Evolutionary conservation across 2,888 invertebrate species (phyloP), one percentile per base, ranked within the genome.

Genomic region (Rhogogaster chlorosoma): DNA sequence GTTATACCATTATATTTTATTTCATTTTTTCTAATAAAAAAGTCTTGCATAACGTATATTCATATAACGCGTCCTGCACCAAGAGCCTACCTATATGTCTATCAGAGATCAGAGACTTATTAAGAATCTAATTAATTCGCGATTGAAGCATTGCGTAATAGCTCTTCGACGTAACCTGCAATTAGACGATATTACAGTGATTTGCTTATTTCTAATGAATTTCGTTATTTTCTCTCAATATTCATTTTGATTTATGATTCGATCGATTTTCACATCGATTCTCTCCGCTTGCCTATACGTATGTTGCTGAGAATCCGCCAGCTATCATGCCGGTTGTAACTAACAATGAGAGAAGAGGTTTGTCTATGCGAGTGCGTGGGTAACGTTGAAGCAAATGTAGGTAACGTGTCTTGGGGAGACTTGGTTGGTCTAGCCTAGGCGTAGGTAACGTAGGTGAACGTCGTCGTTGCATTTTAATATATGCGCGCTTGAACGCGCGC

Each of bases 361-460:
- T 22, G 38, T 80, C 61, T 61, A 61, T 18, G 38, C n/a, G 32
- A 38, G 57, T 80, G 57, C 80, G 80, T 80, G 80, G 80, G 80
- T 80, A 80, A 80, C 57, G 57, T 61, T 49, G 80, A 36, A 61
- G 57, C 80, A 38, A 80, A 80, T 57, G 80, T 80, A 61, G 80
- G 80, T 80, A 80, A 80, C 80, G 61, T 61, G 80, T 32, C 38
- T 32, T 80, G 15, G 71, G 38, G 15, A 26, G 32, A 10, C 32
- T 49, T 49, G 61, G 61, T 12, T 80, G 80, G 53, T 77, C 77
- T 77, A 77, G 49, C 77, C 77, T 77, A 77, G 77, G 61, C 80
- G 80, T 80, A 80, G 80, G 80, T 80, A 80, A 80, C 80, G 80
- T 80, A 80, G 80, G 80, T 61, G 61, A 61, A 22, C 80, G 36